phyloP scores from a whole-genome alignment of 2,113 vertebrate species.

The Dipodomys stephensi region DNA sequence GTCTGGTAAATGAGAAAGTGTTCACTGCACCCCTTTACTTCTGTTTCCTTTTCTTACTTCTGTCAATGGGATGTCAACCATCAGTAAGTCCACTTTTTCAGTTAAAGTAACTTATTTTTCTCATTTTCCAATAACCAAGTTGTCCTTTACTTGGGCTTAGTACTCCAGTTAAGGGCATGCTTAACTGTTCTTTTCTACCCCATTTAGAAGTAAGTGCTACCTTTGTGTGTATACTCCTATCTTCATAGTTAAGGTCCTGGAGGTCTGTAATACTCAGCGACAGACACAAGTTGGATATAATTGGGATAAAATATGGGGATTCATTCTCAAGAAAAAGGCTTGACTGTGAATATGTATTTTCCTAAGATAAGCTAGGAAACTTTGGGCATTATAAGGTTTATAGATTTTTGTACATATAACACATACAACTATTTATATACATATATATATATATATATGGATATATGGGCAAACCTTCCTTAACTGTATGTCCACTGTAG shows the following conservation, averaged over 20 bases:
- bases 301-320: not conserved
- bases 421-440: not conserved
- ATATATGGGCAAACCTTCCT: not conserved
- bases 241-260: not conserved
- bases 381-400: not conserved
- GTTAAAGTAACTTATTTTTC: not conserved
- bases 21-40: not conserved
- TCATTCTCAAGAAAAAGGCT: not conserved
- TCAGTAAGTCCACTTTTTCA: not conserved
- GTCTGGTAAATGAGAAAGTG: not conserved
- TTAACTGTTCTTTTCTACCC: not conserved
- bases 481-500: not conserved
- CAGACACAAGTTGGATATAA: not conserved
- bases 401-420: not conserved
- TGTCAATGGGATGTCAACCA: not conserved
- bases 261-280: rapidly evolving
- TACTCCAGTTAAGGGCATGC: not conserved
- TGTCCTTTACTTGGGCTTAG: not conserved
- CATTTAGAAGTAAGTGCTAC: not conserved
- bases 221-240: not conserved
- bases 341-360: not conserved
- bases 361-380: not conserved
- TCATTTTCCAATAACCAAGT: not conserved
- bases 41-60: not conserved
- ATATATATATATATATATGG: no score